phyloP scores from a whole-genome alignment of 2,797 vertebrate species.

The Periparus ater region DNA sequence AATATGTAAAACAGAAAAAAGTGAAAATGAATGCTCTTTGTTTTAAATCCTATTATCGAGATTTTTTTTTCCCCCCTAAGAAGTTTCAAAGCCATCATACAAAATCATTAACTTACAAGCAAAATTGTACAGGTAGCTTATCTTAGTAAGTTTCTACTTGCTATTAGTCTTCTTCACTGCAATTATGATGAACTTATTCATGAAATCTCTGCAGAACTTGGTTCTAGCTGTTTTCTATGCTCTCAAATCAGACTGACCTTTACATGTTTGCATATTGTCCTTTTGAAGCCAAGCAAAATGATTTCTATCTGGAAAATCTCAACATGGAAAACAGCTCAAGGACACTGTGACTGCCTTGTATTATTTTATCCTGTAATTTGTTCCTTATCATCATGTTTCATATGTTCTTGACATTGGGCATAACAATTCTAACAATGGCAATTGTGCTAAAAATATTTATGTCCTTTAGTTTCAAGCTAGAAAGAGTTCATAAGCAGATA shows the following conservation, averaged over 20 bases:
- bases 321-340: not conserved
- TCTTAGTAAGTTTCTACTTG: not conserved
- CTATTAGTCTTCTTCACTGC: not conserved
- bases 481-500: not conserved
- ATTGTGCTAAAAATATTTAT: constrained; percentile 18
- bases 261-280: not conserved
- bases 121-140: not conserved
- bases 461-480: not conserved
- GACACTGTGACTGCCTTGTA: not conserved
- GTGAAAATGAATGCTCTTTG: not conserved
- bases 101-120: not conserved
- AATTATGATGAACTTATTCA: not conserved
- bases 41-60: not conserved
- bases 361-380: not conserved
- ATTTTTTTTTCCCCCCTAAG: not conserved
- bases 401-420: not conserved
- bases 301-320: constrained; percentile 4
- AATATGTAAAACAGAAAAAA: not conserved
- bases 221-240: not conserved
- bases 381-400: constrained; percentile 2
- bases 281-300: not conserved
- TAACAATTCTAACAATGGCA: not conserved
- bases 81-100: not conserved
- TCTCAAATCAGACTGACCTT: not conserved
- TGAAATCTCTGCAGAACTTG: not conserved